Evolutionary conservation across 2,113 vertebrate species (phyloP).

Genomic region (Sylvia atricapilla): DNA sequence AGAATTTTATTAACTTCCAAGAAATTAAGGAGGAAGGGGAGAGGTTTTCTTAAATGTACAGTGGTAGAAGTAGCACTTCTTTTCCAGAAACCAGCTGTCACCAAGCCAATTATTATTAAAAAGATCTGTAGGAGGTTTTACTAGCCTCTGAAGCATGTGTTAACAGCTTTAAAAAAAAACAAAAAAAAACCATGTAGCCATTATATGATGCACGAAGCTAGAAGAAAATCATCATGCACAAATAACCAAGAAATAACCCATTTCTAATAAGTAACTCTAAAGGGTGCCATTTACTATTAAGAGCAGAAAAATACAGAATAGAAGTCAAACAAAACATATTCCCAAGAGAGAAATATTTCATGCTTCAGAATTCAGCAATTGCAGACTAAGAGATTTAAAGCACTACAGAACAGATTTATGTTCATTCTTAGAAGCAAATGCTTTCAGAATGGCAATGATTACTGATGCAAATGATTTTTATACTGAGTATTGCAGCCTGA

Average conservation of each 20-base stretch:
- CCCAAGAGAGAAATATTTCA: background rate
- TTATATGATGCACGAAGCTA: background rate
- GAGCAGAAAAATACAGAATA: background rate
- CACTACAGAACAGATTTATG: background rate
- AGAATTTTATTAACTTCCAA: background rate
- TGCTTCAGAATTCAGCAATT: conserved; percentile 17
- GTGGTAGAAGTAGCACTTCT: background rate
- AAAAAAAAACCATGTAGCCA: no score
- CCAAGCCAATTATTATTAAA: background rate
- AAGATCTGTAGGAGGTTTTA: background rate
- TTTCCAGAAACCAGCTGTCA: background rate
- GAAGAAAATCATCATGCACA: background rate
- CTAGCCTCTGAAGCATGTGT: background rate
- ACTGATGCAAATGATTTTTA: background rate
- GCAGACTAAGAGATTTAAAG: background rate
- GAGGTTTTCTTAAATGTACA: background rate
- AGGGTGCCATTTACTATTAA: background rate
- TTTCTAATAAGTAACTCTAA: background rate
- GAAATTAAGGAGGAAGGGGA: fast-evolving
- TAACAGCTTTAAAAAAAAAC: no score
- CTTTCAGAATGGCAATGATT: conserved; percentile 10
- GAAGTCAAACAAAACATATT: background rate
- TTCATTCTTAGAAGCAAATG: background rate
- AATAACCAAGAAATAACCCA: background rate
- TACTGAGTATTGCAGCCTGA: background rate